Evolutionary conservation across 2,888 invertebrate genomes (phyloP).

Genomic region (Amblyteles armatorius): DNA sequence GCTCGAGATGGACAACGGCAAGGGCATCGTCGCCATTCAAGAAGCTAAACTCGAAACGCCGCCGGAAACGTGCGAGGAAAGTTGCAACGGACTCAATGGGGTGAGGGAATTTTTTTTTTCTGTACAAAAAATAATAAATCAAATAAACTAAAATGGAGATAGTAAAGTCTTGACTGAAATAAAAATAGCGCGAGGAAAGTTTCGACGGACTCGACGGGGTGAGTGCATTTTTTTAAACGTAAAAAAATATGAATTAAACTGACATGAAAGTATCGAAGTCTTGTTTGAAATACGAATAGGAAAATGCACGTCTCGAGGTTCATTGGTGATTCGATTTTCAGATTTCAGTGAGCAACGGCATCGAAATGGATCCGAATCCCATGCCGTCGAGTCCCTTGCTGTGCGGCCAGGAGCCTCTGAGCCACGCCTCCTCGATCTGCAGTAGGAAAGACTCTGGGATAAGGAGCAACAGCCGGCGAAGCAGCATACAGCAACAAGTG

Average conservation of each 20-base stretch:
- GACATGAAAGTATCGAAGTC: not conserved
- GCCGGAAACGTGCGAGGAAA: conserved; percentile 61
- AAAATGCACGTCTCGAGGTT: not conserved
- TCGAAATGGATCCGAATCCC: conserved; percentile 83
- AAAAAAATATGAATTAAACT: not conserved
- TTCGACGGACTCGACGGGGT: conserved; percentile 75
- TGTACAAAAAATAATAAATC: not conserved
- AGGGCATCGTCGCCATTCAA: conserved; percentile 63
- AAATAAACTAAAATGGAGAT: not conserved
- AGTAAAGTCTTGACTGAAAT: not conserved
- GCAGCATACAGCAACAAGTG: conserved; percentile 95
- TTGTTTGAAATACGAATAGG: not conserved
- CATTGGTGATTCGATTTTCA: conserved; percentile 61
- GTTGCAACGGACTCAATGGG: conserved; percentile 74
- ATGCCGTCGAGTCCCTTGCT: conserved; percentile 82
- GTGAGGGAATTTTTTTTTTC: conserved; percentile 61
- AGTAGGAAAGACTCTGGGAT: conserved; percentile 96
- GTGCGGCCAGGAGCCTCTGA: conserved; percentile 87
- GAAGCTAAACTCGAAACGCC: conserved; percentile 27
- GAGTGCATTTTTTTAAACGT: conserved; percentile 28
- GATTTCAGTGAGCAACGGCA: conserved; percentile 76
- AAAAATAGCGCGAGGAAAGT: conserved; percentile 61
- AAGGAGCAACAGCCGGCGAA: conserved; percentile 93
- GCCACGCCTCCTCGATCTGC: conserved; percentile 91
- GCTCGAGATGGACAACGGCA: conserved; percentile 75